These are phyloP conservation scores for Fabriciana adippe DNA, from an alignment of 2,888 invertebrate species.

Conservation along the genomic window DNA sequence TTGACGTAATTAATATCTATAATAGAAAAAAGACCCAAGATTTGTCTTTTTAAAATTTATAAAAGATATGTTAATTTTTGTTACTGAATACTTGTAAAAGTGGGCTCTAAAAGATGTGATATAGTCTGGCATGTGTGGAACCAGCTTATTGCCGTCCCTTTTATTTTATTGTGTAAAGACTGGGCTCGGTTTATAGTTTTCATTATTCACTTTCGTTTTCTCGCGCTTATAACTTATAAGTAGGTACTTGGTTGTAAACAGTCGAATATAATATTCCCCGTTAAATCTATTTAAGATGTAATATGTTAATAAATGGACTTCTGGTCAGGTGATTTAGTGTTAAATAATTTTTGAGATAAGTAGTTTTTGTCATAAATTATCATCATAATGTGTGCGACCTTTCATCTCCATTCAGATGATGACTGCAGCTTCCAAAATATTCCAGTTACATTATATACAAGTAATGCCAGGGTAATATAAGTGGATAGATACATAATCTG, in stretches of 20 bases:
- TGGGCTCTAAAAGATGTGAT: background rate
- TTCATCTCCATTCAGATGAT: background rate
- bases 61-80: background rate
- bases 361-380: slow-evolving; percentile 7
- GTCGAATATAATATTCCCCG: no score
- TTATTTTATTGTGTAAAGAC: no score
- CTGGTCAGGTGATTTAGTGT: slow-evolving; percentile 2
- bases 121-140: no score
- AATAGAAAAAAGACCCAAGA: background rate
- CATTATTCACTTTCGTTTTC: no score
- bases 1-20: slow-evolving; percentile 21
- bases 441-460: background rate
- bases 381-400: background rate
- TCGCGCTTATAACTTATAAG: no score
- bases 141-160: no score
- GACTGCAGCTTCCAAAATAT: background rate
- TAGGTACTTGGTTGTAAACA: no score
- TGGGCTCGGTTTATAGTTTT: no score
- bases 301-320: slow-evolving; percentile 1
- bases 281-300: background rate
- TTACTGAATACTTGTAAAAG: background rate
- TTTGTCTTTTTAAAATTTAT: slow-evolving; percentile 4
- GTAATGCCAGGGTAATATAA: background rate
- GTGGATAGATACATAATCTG: slow-evolving; percentile 13
- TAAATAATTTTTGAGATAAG: slow-evolving; percentile 3